Evolutionary conservation across 2,113 vertebrate species (phyloP), one percentile per base, ranked within the genome.

Genomic region (Daboia siamensis): DNA sequence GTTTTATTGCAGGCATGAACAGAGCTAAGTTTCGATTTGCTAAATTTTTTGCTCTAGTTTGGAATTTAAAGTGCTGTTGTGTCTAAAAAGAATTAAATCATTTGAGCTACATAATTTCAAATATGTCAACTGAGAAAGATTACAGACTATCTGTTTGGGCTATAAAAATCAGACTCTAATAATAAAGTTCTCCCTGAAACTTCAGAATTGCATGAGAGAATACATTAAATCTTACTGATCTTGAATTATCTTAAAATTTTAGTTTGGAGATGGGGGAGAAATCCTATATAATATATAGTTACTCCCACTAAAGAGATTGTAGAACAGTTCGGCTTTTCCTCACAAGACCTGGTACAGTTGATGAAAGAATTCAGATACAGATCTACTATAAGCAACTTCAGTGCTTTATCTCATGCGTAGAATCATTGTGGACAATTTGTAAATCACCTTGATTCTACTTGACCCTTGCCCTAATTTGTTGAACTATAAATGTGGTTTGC

Each of bases 41-140:
- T 90, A 87, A 95, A 64, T 93, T 93, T 96, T 59, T 46, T 92
- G 94, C 95, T 95, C 48, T 52, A 0, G 0, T 4, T 92, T 95
- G 89, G 91, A 92, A 93, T 94, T 51, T 93, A 57, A 23, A 92
- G n/a, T 93, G 93, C 95, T 95, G 95, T 90, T 33, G 86, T 89
- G 24, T 56, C n/a, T 80, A 92, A 95, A 92, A 94, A 94, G 90
- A 88, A 95, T 51, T 95, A 94, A 93, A 96, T 96, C 95, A 95
- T 94, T 95, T 96, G 94, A 96, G 93, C 94, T 74, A 26, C 51
- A 26, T 59, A 89, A 33, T 87, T 46, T 91, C 0, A 39, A 80
- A 80, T 21, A 21, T 80, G 33, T 80, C 74, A 80, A 39, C 33
- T 80, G 15, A 44, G 74, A 39, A 44, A 21, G 6, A 80, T 80